A percentile compares a stretch with the other conserved stretches of the same genome.
Evolutionary conservation across 2,113 vertebrate species (phyloP).

Genomic region (Serinus canaria): DNA sequence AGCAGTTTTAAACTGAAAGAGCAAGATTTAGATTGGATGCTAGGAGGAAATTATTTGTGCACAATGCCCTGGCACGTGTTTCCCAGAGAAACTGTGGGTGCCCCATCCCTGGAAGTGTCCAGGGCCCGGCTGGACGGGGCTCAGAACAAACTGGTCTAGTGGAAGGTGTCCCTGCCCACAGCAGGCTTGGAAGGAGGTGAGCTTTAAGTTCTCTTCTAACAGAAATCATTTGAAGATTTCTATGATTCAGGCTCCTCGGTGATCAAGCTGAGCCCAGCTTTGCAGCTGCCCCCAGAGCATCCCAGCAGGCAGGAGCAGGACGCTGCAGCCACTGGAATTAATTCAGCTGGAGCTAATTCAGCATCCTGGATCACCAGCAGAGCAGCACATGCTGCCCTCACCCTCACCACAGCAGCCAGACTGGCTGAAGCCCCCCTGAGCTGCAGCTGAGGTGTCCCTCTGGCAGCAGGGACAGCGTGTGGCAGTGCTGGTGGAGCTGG

Average conservation of each 20-base stretch:
- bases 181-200: background rate
- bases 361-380: background rate
- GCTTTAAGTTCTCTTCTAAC: background rate
- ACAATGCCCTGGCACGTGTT: background rate
- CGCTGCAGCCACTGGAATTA: background rate
- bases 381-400: background rate
- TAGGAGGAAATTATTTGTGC: background rate
- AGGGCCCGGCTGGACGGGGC: rapidly evolving
- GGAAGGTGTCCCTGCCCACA: background rate
- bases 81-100: background rate
- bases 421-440: rapidly evolving
- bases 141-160: background rate
- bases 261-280: too few relatives aligned
- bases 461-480: rapidly evolving
- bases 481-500: background rate
- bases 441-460: rapidly evolving
- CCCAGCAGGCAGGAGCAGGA: background rate
- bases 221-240: background rate
- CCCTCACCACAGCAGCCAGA: background rate
- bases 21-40: too few relatives aligned
- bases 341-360: background rate
- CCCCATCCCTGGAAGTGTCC: background rate
- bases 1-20: background rate
- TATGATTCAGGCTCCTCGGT: rapidly evolving
- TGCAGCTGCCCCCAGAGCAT: background rate